phyloP scores from a whole-genome alignment of 2,113 vertebrate species.

The Cololabis saira region DNA sequence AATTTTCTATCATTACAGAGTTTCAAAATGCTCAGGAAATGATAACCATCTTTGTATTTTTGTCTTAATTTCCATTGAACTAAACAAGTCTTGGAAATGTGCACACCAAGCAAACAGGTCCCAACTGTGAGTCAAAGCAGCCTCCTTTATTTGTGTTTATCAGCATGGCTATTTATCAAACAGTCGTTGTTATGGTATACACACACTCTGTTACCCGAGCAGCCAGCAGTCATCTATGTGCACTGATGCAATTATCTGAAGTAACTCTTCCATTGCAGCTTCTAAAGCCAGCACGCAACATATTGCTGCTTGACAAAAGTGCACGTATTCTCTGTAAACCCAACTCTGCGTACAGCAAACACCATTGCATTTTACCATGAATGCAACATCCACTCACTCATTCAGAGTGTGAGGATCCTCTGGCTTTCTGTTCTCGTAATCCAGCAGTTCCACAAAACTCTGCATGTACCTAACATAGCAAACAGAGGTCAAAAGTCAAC shows the following conservation, averaged over 20 bases:
- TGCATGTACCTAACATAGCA: slow-evolving; percentile 91
- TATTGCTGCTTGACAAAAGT: slow-evolving; percentile 9
- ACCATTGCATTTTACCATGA: slow-evolving; percentile 13
- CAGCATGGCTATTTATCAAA: slow-evolving; percentile 22
- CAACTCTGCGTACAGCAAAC: background rate
- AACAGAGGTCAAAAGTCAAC: slow-evolving; percentile 24
- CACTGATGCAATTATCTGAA: slow-evolving; percentile 14
- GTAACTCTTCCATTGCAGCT: background rate
- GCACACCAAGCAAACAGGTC: slow-evolving; percentile 7
- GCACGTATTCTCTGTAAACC: too few species aligned
- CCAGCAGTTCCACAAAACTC: slow-evolving; percentile 93
- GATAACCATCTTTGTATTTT: background rate
- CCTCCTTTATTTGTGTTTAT: slow-evolving; percentile 13
- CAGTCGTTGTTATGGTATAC: slow-evolving; percentile 31
- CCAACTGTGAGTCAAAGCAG: slow-evolving; percentile 20
- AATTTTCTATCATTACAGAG: background rate
- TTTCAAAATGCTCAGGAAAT: background rate
- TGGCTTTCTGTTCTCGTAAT: slow-evolving; percentile 91
- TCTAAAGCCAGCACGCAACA: slow-evolving; percentile 2
- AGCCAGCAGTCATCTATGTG: slow-evolving; percentile 12
- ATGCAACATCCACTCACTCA: slow-evolving; percentile 82
- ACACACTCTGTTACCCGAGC: slow-evolving; percentile 32
- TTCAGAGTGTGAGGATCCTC: slow-evolving; percentile 89
- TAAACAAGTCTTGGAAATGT: slow-evolving; percentile 12
- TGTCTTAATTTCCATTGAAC: slow-evolving; percentile 7